Evolutionary conservation across 2,888 invertebrate species (phyloP).

Genomic region (Limenitis arthemis): DNA sequence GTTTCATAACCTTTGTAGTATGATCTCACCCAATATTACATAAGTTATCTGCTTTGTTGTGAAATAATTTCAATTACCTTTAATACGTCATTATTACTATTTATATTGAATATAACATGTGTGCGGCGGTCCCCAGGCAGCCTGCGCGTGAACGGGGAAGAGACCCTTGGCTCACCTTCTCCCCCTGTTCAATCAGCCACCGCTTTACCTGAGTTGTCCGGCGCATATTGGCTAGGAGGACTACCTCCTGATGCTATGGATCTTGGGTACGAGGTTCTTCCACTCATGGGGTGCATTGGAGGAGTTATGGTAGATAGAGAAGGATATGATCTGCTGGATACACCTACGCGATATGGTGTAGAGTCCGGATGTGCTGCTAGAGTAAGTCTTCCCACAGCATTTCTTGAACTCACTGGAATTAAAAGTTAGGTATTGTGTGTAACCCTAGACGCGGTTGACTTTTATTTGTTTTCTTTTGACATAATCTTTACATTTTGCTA

Average conservation of each 20-base stretch:
- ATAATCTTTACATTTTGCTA: no score
- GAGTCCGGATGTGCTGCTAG: constrained; percentile 81
- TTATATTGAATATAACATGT: constrained; percentile 21
- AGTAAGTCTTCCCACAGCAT: constrained; percentile 47
- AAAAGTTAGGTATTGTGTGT: not conserved
- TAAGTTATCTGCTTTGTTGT: no score
- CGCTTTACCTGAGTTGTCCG: constrained; percentile 77
- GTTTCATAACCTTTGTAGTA: constrained; percentile 10
- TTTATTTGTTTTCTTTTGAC: not conserved
- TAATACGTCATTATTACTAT: no score
- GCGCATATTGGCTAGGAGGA: constrained; percentile 88
- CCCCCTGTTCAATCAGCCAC: constrained; percentile 71
- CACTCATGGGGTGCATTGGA: constrained; percentile 88
- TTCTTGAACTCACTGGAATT: not conserved
- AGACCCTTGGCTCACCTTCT: constrained; percentile 76
- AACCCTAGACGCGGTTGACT: no score
- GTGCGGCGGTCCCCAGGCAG: constrained; percentile 58
- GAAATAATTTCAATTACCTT: no score
- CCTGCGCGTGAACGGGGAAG: constrained; percentile 80
- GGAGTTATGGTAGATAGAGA: constrained; percentile 80
- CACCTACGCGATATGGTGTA: constrained; percentile 78
- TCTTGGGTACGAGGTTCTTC: constrained; percentile 36
- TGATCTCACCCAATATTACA: no score
- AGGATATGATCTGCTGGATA: constrained; percentile 80
- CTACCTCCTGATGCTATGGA: constrained; percentile 77